A percentile compares a stretch with the other conserved stretches of the same genome.
phyloP scores from a whole-genome alignment of 92 coral and sea anemone genomes.

The Bergia sp. region DNA sequence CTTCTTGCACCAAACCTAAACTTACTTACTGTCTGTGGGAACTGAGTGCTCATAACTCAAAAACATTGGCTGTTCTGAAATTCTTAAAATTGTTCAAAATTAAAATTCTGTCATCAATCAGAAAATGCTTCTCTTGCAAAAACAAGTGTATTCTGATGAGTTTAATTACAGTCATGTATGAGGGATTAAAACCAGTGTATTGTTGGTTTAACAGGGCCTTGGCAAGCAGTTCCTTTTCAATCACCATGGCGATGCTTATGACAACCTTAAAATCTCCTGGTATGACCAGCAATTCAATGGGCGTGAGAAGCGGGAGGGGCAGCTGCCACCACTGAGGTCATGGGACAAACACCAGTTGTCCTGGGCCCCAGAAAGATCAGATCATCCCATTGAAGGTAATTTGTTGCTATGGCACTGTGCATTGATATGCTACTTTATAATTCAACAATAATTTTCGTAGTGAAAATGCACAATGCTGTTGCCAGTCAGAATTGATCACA shows the following conservation, averaged over 20 bases:
- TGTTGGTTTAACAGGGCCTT: constrained; percentile 65
- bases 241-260: constrained; percentile 88
- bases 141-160: no score
- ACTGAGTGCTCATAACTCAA: no score
- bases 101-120: no score
- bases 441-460: no score
- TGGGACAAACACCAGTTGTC: constrained; percentile 94
- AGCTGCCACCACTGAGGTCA: constrained; percentile 80
- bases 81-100: no score
- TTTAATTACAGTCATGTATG: background rate
- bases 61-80: no score
- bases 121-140: no score
- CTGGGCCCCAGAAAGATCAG: constrained; percentile 96
- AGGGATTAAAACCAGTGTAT: background rate
- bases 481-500: no score
- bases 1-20: no score
- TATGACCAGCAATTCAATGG: constrained; percentile 95
- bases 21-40: no score
- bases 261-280: constrained; percentile 88
- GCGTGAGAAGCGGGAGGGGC: constrained; percentile 74
- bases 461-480: no score
- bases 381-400: constrained; percentile 89
- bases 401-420: background rate
- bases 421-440: background rate
- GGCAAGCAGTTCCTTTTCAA: constrained; percentile 84